Conservation (phyloP, 1,140 invertebrate genomes). For the Harlomillsia oculata region DNA sequence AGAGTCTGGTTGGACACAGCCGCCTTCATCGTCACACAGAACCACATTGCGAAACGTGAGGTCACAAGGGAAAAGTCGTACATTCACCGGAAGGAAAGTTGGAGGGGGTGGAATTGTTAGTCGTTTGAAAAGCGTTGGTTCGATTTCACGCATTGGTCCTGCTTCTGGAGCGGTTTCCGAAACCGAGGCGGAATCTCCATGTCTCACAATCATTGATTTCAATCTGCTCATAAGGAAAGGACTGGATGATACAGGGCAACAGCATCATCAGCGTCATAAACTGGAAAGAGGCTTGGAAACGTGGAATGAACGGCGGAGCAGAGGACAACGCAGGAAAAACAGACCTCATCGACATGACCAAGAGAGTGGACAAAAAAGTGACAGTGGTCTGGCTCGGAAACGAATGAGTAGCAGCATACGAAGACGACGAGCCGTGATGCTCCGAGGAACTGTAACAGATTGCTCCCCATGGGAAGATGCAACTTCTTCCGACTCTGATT, state of each 20-base stretch:
- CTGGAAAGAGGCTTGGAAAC: not conserved
- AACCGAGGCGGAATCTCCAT: slow-evolving; percentile 41
- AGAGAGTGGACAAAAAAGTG: not conserved
- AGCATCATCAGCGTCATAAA: slow-evolving; percentile 39
- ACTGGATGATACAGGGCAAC: no score
- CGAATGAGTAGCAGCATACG: slow-evolving; percentile 16
- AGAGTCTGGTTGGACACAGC: no score
- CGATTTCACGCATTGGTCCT: not conserved
- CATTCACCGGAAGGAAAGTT: slow-evolving; percentile 35
- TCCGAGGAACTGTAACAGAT: slow-evolving; percentile 29
- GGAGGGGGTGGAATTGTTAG: slow-evolving; percentile 35
- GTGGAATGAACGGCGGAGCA: slow-evolving; percentile 28
- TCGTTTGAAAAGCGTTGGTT: not conserved
- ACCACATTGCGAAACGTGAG: no score
- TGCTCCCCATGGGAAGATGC: slow-evolving; percentile 31
- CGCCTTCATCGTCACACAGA: no score
- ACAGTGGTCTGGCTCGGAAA: not conserved
- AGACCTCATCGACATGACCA: slow-evolving; percentile 3
- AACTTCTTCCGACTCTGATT: slow-evolving; percentile 10
- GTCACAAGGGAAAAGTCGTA: slow-evolving; percentile 36
- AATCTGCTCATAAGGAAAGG: slow-evolving; percentile 55
- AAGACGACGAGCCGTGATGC: slow-evolving; percentile 16
- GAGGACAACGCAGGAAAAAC: slow-evolving; percentile 31
- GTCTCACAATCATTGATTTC: slow-evolving; percentile 60
- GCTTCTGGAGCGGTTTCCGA: slow-evolving; percentile 7